Evolutionary conservation across 2,113 vertebrate species (phyloP), one percentile per base, ranked within the genome.

Genomic region (Pseudois nayaur): DNA sequence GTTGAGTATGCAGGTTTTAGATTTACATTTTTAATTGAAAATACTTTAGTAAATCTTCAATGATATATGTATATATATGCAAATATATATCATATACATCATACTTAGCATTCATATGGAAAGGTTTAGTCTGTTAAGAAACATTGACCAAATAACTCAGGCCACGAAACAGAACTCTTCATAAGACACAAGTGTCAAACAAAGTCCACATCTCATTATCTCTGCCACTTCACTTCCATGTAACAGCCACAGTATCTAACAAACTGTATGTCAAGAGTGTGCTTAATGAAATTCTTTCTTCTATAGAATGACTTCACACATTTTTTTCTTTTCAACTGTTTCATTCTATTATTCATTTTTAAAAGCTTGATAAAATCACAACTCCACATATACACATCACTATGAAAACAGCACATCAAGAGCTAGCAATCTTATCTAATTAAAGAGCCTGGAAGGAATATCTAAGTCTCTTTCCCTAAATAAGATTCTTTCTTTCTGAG

Each of bases 21-120:
- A 71, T 48, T 89, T 95, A 94, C 7, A 50, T 83, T 67, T 96
- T 89, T 87, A 95, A 92, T 81, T 71, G 17, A 95, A 82, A 82
- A 54, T 55, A 64, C 23, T 84, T 27, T 15, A 62, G 16, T 52
- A 45, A 57, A 74, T 48, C n/a, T 81, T 87, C 10, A 16, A 19
- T 91, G 59, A 83, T 7, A 2, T 31, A 3, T 29, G 1, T 50
- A 11, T 57, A 14, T 81, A 19, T 62, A 36, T n/a, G 31, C 15
- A 79, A 78, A 94, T 15, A 84, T 12, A 29, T 8, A 45, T 25
- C 14, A 88, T 9, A 60, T 40, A 82, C 2, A n/a, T 85, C 4
- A 52, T 76, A 71, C 14, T 86, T 81, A 86, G 43, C 83, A 67
- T 13, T 4, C 29, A 52, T 33, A 40, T 64, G 10, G 31, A 1